Conservation (phyloP, 2,113 vertebrate genomes). For the Corythoichthys intestinalis region DNA sequence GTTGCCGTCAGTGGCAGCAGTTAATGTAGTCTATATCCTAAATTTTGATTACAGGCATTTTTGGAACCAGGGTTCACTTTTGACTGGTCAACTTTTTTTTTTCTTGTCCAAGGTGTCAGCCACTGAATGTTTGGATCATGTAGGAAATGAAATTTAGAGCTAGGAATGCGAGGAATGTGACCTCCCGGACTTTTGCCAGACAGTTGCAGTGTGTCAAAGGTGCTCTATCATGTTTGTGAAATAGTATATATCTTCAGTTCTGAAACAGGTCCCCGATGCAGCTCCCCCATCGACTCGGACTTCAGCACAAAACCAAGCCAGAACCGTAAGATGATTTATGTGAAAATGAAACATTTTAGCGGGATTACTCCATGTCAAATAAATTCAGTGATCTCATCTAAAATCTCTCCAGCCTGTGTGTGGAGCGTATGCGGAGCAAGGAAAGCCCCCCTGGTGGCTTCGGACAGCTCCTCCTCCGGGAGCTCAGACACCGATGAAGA, state of each 20-base stretch:
- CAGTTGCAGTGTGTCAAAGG: neutral
- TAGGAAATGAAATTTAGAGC: conserved; percentile 1
- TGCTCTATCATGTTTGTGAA: neutral
- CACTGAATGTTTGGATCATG: conserved; percentile 2
- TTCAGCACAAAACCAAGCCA: conserved; percentile 63
- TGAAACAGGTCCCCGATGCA: conserved; percentile 84
- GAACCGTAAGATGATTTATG: conserved; percentile 52
- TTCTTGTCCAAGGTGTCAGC: neutral
- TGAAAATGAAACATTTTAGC: neutral
- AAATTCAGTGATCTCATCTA: neutral
- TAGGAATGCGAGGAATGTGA: conserved; percentile 6
- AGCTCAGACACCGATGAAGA: conserved; percentile 81
- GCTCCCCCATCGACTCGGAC: conserved; percentile 79
- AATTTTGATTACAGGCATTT: neutral
- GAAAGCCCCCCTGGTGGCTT: conserved; percentile 79
- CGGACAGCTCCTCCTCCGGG: conserved; percentile 84
- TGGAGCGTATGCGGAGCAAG: conserved; percentile 83
- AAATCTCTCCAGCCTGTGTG: conserved; percentile 67
- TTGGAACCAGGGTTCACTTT: neutral
- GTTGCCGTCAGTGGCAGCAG: no score
- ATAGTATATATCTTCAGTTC: conserved; percentile 70
- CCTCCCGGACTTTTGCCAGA: neutral
- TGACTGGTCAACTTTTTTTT: neutral
- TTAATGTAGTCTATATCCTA: neutral
- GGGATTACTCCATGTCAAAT: neutral